Percentiles rank a stretch among this genome's conserved stretches.
phyloP scores from a whole-genome alignment of 1,140 invertebrate genomes.

The Musca domestica region DNA sequence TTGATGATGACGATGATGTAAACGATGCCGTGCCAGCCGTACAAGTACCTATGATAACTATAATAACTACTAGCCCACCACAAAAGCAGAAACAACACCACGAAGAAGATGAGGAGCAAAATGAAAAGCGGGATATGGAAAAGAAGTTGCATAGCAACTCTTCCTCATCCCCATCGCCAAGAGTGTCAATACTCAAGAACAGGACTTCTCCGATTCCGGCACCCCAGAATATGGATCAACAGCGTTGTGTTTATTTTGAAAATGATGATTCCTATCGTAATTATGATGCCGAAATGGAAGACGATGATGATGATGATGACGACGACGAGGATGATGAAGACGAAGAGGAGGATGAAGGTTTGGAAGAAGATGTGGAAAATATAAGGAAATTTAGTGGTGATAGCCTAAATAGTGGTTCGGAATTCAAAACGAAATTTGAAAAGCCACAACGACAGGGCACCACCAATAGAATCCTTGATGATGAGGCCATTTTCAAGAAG shows the following conservation, averaged over 20 bases:
- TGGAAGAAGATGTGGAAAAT: not conserved
- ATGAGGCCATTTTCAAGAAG: too few species aligned
- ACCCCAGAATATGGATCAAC: not conserved
- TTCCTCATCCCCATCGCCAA: not conserved
- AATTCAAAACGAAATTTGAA: too few species aligned
- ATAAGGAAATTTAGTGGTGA: too few species aligned
- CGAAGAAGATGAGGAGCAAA: not conserved
- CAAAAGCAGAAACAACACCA: not conserved
- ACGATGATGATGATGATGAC: not conserved
- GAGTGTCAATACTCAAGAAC: not conserved
- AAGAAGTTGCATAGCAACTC: not conserved
- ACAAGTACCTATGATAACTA: constrained; percentile 10
- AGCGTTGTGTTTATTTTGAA: not conserved
- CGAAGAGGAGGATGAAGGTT: not conserved
- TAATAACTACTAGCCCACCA: constrained; percentile 14
- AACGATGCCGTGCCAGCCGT: constrained; percentile 11
- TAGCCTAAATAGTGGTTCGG: too few species aligned
- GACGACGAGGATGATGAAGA: constrained; percentile 5
- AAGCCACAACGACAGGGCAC: too few species aligned
- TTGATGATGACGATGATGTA: not conserved
- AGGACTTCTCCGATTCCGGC: not conserved
- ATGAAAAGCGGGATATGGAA: not conserved
- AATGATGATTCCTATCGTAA: not conserved
- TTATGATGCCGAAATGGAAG: too few species aligned
- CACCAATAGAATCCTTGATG: too few species aligned